Evolutionary conservation across 2,888 invertebrate genomes (phyloP), one percentile per base, ranked within the genome.

Genomic region (Habroteleia sp.): DNA sequence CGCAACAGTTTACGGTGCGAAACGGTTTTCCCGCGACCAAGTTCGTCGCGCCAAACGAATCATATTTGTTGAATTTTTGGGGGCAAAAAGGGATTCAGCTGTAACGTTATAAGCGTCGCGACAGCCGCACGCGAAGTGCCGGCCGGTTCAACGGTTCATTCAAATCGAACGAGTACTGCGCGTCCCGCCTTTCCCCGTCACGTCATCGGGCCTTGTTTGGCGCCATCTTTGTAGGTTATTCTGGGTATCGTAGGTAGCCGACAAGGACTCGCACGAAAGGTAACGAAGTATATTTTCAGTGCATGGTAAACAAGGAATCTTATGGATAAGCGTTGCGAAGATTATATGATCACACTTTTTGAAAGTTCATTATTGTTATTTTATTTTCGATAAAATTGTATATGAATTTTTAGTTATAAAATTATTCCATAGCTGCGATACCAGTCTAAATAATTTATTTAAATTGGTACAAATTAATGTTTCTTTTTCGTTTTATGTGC

Each of bases 41-140:
- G 14, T 17, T 60, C 52, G 58, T 27, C 46, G 48, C 13, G 58
- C 46, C 44, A 46, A 52, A 20, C 52, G 44, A 16, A 11, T 8
- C 77, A 76, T 75, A 58, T 62, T 76, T 25, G 52, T 56, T 39
- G 4, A 23, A 5, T 42, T 54, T 39, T 54, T 29, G 20, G 14
- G 10, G 1, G 13, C 2, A 11, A 13, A 52, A 42, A 16, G 25
- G 16, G 25, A 44, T 20, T 42, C 39, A 56, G 63, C 48, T 25
- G 56, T 13, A 68, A 75, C 75, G 74, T 72, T 74, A 77, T 80
- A 80, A 76, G 72, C 85, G 83, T 79, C 83, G 77, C 86, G 85
- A 81, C 85, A 84, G 82, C 81, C 81, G 82, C 82, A 81, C 85
- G 84, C 86, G 78, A 82, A 87, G 82, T 87, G 86, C 86, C 83